Evolutionary conservation across 2,113 vertebrate genomes (phyloP), one percentile per base, ranked within the genome.

Genomic region (Peromyscus maniculatus): DNA sequence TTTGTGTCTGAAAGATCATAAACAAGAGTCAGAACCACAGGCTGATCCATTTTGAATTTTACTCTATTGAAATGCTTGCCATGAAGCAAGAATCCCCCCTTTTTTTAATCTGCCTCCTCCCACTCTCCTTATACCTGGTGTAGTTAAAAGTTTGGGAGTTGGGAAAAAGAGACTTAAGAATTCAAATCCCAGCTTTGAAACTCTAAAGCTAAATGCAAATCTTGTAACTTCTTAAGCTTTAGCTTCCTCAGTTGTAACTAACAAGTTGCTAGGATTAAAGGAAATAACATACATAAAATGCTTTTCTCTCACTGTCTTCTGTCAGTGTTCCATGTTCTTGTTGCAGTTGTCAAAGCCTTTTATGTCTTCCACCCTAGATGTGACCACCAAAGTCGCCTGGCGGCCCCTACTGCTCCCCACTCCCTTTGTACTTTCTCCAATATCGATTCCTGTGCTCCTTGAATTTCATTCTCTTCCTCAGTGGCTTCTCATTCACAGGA

Each of bases 201-300:
- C 46, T 72, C 33, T 39, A 78, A 95, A 91, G 62, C 91, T 84
- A 88, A 71, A 88, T 93, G 43, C 82, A 93, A 93, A 91, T 79
- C 91, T 36, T 83, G 79, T 88, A 93, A 91, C 43, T 91, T 72
- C 64, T 91, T 78, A 87, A 95, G 71, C 24, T 89, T 96, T 93
- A 22, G 46, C 89, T 84, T 84, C 36, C 62, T 88, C 21, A 31
- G 0, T 88, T 89, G 72, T 78, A 89, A 72, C 28, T 36, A 80
- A 43, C 74, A 87, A 91, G 19, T 82, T 75, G 19, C 49, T 92
- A 88, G 46, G 71, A 67, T 91, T 91, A 95, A 86, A 78, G 12
- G 46, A 88, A 74, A 46, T 12, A 43, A n/a, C 24, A 59, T 49
- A 12, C 22, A 43, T 4, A 52, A 96, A 66, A 69, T 92, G 74